These are phyloP conservation scores for Piaya cayana DNA, from an alignment of 2,113 vertebrate genomes.

Conservation along the genomic window DNA sequence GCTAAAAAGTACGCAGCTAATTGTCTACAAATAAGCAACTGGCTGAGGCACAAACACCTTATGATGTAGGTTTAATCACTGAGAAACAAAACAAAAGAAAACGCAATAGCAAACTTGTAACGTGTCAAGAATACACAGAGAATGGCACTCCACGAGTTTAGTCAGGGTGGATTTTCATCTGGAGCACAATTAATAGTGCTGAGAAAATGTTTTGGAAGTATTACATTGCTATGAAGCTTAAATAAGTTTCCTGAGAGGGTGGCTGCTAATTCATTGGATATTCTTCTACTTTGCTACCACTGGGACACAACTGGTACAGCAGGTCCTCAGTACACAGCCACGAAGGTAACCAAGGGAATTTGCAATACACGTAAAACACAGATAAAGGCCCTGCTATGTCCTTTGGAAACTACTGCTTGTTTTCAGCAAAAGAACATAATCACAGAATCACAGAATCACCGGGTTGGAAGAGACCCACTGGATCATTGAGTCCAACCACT, in stretches of 20 bases:
- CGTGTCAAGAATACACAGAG: neutral
- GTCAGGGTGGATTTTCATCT: neutral
- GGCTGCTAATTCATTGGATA: fast-evolving
- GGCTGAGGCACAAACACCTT: neutral
- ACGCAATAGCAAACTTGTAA: neutral
- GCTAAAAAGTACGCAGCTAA: neutral
- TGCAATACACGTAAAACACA: neutral
- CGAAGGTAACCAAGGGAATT: neutral
- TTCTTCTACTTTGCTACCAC: fast-evolving
- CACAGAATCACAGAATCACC: no score
- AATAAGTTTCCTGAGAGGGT: neutral
- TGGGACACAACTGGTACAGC: neutral
- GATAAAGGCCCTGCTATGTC: neutral
- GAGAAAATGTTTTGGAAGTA: neutral
- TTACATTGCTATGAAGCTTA: neutral
- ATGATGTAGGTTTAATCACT: neutral
- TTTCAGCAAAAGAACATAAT: neutral
- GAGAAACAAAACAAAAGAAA: neutral
- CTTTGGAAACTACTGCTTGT: neutral
- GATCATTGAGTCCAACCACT: no score
- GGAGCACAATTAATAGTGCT: neutral
- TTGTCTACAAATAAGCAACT: neutral
- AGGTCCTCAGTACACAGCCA: neutral
- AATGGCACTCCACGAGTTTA: neutral
- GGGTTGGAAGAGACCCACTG: no score